Percentiles rank a stretch among this genome's conserved stretches.
Conservation (phyloP, 2,888 invertebrate genomes). For the Notodonta dromedarius region DNA sequence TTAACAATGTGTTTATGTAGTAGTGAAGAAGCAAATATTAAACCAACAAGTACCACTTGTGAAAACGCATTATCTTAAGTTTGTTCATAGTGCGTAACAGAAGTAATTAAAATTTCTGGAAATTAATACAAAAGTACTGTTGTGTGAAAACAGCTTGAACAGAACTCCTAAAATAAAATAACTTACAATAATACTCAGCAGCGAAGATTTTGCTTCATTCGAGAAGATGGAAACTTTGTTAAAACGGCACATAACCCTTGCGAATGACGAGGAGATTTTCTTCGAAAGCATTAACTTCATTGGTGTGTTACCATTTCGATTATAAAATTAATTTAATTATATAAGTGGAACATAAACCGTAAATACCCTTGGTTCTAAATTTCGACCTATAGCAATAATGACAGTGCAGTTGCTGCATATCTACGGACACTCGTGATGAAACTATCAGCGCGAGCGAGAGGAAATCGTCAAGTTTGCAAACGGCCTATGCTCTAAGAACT, state of each 20-base stretch:
- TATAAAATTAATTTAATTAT: too few relatives aligned
- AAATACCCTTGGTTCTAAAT: constrained; percentile 20
- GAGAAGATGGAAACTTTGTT: constrained; percentile 29
- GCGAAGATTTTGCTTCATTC: constrained; percentile 16
- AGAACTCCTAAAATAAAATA: neutral
- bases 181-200: constrained; percentile 23
- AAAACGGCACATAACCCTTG: constrained; percentile 27
- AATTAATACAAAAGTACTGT: neutral
- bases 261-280: constrained; percentile 23
- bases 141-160: neutral
- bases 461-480: constrained; percentile 14
- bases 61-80: too few relatives aligned
- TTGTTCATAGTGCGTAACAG: neutral
- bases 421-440: constrained; percentile 15
- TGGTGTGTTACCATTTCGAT: too few relatives aligned
- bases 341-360: constrained; percentile 15
- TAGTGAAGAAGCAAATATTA: too few relatives aligned
- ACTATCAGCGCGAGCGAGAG: constrained; percentile 14
- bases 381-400: constrained; percentile 9
- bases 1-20: too few relatives aligned
- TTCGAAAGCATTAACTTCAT: too few relatives aligned
- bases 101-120: neutral
- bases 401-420: constrained; percentile 2
- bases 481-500: neutral
- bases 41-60: too few relatives aligned